phyloP scores from a whole-genome alignment of 2,888 invertebrate species.

The Nephrotoma flavescens region DNA sequence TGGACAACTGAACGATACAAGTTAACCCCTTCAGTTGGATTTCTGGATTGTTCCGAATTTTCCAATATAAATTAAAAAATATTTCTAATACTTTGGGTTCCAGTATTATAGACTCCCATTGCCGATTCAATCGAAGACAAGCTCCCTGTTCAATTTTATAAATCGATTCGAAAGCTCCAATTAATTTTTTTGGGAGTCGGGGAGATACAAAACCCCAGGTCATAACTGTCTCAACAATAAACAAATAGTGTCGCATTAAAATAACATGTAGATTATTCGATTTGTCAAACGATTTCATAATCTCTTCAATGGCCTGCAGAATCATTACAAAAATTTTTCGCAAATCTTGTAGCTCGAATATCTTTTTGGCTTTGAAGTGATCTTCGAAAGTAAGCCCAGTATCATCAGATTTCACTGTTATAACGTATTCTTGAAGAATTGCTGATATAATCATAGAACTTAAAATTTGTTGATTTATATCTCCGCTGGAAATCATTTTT shows the following conservation, averaged over 20 bases:
- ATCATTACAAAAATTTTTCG: constrained; percentile 61
- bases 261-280: constrained; percentile 26
- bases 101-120: constrained; percentile 64
- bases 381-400: constrained; percentile 80
- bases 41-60: constrained; percentile 59
- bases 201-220: constrained; percentile 69
- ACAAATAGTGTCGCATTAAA: constrained; percentile 52
- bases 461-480: constrained; percentile 64
- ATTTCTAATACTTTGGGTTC: constrained; percentile 58
- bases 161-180: constrained; percentile 54
- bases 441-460: constrained; percentile 73
- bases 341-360: constrained; percentile 69
- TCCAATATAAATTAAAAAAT: constrained; percentile 71
- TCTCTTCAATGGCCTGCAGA: constrained; percentile 12
- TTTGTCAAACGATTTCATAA: constrained; percentile 27
- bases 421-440: constrained; percentile 78
- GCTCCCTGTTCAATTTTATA: constrained; percentile 51
- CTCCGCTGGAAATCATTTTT: constrained; percentile 57
- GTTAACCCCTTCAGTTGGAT: constrained; percentile 63
- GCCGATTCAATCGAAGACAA: constrained; percentile 38
- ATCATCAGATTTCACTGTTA: constrained; percentile 70
- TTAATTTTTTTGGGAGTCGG: constrained; percentile 49
- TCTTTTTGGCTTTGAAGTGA: constrained; percentile 68
- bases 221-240: constrained; percentile 62
- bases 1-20: constrained; percentile 68